Percentiles rank a stretch among this genome's conserved stretches.
These are phyloP conservation scores for Psammodynastes pulverulentus DNA, from an alignment of 2,113 vertebrate genomes.

Conservation along the genomic window DNA sequence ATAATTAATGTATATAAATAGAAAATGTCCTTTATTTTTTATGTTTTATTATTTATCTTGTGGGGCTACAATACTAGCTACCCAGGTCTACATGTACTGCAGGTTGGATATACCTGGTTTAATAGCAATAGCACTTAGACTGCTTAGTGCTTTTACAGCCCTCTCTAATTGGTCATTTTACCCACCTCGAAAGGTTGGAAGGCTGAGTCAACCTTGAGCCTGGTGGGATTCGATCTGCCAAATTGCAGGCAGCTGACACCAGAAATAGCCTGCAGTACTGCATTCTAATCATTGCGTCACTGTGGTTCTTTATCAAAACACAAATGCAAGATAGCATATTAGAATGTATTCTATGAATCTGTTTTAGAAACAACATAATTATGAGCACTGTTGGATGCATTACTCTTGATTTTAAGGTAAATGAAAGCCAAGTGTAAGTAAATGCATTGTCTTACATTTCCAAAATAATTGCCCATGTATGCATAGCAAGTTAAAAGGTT, in stretches of 20 bases:
- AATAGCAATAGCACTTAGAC: too few species aligned
- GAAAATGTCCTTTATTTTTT: not conserved
- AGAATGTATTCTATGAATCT: not conserved
- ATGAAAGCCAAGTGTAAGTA: not conserved
- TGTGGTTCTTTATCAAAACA: not conserved
- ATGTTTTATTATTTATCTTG: not conserved
- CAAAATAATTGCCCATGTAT: not conserved
- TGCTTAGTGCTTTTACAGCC: too few species aligned
- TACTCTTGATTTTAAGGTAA: not conserved
- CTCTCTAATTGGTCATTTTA: too few species aligned
- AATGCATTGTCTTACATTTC: not conserved
- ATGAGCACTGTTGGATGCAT: not conserved
- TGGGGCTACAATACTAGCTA: not conserved
- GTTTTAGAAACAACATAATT: not conserved
- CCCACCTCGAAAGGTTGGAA: too few species aligned
- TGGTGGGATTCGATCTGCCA: too few species aligned
- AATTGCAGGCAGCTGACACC: too few species aligned
- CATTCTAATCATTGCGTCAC: too few species aligned
- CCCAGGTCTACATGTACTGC: not conserved
- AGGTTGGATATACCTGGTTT: not conserved
- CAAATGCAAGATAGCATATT: not conserved
- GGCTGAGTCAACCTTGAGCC: too few species aligned
- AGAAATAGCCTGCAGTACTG: too few species aligned
- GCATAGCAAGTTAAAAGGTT: not conserved
- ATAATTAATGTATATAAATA: not conserved